Evolutionary conservation across 2,888 invertebrate genomes (phyloP).

Genomic region (Drosophila mercatorum): DNA sequence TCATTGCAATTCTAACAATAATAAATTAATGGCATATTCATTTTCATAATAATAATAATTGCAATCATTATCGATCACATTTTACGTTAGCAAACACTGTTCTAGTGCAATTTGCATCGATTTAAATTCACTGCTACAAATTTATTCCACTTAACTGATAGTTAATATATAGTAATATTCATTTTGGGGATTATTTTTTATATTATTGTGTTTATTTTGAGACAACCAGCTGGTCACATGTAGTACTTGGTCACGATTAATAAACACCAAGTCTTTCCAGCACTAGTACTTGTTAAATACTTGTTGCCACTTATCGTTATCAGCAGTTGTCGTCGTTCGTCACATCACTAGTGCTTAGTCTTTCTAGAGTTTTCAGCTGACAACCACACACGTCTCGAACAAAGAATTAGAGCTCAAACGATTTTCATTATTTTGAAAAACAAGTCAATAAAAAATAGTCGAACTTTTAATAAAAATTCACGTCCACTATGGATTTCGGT

Average conservation of each 20-base stretch:
- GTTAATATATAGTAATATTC: neutral
- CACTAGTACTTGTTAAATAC: neutral
- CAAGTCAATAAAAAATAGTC: neutral
- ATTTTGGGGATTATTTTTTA: no score
- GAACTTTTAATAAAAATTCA: neutral
- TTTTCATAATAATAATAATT: no score
- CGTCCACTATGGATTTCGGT: slow-evolving; percentile 87
- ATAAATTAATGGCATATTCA: neutral
- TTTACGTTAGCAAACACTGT: neutral
- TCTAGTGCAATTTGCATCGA: neutral
- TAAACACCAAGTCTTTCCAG: no score
- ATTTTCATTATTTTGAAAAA: slow-evolving; percentile 24
- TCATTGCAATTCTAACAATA: neutral
- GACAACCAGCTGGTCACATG: neutral
- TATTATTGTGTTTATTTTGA: neutral
- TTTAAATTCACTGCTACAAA: neutral
- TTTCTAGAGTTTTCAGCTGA: slow-evolving; percentile 53
- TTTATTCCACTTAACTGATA: neutral
- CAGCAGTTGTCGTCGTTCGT: neutral
- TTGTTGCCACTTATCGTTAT: slow-evolving; percentile 11
- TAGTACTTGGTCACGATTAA: neutral
- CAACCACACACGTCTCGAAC: slow-evolving; percentile 41
- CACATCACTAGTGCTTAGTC: slow-evolving; percentile 42
- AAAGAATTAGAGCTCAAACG: slow-evolving; percentile 28
- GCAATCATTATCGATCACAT: no score